A percentile compares a stretch with the other conserved stretches of the same genome.
phyloP scores from a whole-genome alignment of 2,113 vertebrate species.

The Rhizomys pruinosus region DNA sequence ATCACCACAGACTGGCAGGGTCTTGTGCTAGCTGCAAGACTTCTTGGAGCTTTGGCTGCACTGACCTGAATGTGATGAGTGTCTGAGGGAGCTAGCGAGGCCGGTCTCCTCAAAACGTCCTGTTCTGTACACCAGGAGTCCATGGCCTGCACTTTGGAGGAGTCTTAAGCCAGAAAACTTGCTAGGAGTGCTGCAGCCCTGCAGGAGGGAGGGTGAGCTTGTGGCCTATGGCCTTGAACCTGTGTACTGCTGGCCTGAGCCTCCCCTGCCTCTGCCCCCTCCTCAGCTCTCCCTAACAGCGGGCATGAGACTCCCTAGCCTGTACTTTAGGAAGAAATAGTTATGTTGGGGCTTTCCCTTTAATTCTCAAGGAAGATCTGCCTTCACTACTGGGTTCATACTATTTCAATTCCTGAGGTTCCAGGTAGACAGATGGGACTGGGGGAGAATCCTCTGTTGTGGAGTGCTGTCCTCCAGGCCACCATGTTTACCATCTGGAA shows the following conservation, averaged over 20 bases:
- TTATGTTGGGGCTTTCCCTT: neutral
- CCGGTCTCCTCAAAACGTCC: neutral
- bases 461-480: neutral
- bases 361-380: neutral
- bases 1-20: neutral
- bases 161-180: neutral
- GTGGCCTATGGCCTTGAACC: neutral
- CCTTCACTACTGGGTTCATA: neutral
- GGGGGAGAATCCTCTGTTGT: neutral
- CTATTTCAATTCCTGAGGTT: neutral
- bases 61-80: fast-evolving
- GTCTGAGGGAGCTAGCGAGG: neutral
- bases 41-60: neutral
- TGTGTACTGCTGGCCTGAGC: neutral
- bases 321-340: neutral
- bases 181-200: neutral
- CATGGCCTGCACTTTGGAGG: neutral
- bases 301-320: neutral
- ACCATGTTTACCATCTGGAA: neutral
- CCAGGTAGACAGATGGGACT: neutral
- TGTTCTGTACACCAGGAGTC: fast-evolving
- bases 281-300: neutral
- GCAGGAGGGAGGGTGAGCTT: neutral
- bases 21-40: neutral
- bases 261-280: neutral